Evolutionary conservation across 2,888 invertebrate genomes (phyloP), one percentile per base, ranked within the genome.

Genomic region (Caenorhabditis zanzibari): DNA sequence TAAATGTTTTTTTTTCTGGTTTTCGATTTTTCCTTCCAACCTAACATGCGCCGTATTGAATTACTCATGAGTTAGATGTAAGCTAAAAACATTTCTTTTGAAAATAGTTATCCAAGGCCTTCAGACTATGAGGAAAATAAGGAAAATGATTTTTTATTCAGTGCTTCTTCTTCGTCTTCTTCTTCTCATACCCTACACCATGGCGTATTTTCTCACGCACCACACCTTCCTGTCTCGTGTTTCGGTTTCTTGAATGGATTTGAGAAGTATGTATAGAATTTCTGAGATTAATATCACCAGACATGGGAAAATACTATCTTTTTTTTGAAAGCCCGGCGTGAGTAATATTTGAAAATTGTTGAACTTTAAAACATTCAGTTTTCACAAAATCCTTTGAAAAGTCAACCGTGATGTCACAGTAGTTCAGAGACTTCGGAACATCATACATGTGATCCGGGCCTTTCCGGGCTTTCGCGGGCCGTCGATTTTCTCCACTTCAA

Each of bases 161-260:
- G n/a, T 59, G 32, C 32, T 58, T 72, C 22, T 19, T 59, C 47
- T 12, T n/a, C 19, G 6, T 47, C 14, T 47, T 44, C 47, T 24
- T 44, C 7, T 19, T 54, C 63, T 61, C 64, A 44, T 44, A 56
- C 32, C 32, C 73, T 41, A 12, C 10, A 16, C n/a, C 52, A 44
- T 10, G 28, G 9, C 6, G 5, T 35, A 6, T 49, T 56, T 59
- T 64, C 79, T 28, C 71, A 79, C 63, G 71, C 71, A 54, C 54
- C 41, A n/a, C 47, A 49, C n/a, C 28, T 58, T 64, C 26, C 44
- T 58, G 54, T 64, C 58, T 79, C 47, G 41, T 59, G 52, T 66
- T 75, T 66, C 58, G 49, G 52, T 66, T 75, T 66, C 58, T 6
- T 47, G 47, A n/a, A n/a, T 49, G 24, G 59, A 24, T 52, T 56